Evolutionary conservation across 2,888 invertebrate species (phyloP), one percentile per base, ranked within the genome.

Genomic region (Aricia artaxerxes): DNA sequence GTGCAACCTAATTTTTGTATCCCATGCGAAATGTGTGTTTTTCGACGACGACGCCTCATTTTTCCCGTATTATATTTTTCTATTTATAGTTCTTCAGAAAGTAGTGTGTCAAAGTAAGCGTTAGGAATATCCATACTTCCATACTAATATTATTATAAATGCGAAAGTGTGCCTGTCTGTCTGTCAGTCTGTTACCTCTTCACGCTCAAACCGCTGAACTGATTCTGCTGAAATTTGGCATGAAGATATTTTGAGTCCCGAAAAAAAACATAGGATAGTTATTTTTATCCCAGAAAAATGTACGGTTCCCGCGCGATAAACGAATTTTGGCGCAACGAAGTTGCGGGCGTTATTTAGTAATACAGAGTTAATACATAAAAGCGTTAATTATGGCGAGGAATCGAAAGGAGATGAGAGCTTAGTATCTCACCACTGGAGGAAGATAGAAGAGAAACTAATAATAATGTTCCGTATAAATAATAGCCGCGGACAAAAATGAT

Each of bases 1-100:
- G 69, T 69, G 69, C 69, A 69, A 69, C 69, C 69, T 69, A 69
- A 69, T 38, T 69, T 38, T 69, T 69, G 31, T 69, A 69, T 35
- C 35, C 38, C 69, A 16, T 69, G 69, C 35, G 69, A 69, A 38
- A 31, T 31, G 31, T 16, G 35, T 69, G 35, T 64, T 64, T 64
- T 24, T 57, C 61, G 61, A 61, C 61, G 61, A 61, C 24, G 61
- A 7, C 24, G 61, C 13, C n/a, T 6, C 61, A 16, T 16, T 57
- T 57, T 57, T 57, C 16, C 61, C 61, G n/a, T 24, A 16, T 61
- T 61, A 24, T 61, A n/a, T n/a, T 24, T 24, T 61, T 61, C 61
- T 61, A 24, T 61, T 61, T 61, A n/a, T 61, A 24, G 61, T 24
- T 61, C 24, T 61, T 7, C 7, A 61, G 7, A 7, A 24, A 61